Conservation (phyloP, 2,797 vertebrate species). For the Siniperca scherzeri region DNA sequence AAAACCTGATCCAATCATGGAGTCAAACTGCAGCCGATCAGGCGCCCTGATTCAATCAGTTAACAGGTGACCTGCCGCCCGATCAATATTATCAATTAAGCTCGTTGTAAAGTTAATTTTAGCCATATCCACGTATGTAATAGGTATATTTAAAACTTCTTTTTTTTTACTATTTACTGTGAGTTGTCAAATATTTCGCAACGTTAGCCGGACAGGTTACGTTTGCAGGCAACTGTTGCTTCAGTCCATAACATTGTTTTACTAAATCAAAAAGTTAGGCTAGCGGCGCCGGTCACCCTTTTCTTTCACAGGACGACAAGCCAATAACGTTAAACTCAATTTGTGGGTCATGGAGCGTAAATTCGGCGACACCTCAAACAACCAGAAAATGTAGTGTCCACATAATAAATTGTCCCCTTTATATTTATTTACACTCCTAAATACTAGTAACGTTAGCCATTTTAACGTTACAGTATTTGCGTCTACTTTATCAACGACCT, state of each 20-base stretch:
- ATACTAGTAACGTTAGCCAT: background rate
- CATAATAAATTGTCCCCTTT: background rate
- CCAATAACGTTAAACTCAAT: too few species aligned
- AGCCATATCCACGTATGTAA: background rate
- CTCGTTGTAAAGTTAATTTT: fast-evolving
- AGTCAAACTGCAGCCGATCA: background rate
- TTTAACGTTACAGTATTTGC: too few species aligned
- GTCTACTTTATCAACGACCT: background rate
- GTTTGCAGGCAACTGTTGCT: background rate
- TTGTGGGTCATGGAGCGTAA: fast-evolving
- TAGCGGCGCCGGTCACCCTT: background rate
- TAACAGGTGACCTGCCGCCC: background rate
- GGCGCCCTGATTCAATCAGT: constrained; percentile 56
- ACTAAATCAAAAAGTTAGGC: background rate
- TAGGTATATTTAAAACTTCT: background rate
- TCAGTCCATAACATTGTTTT: background rate
- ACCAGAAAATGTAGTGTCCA: too few species aligned
- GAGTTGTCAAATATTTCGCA: too few species aligned
- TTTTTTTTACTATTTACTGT: background rate
- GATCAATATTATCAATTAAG: background rate
- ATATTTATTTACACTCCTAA: background rate
- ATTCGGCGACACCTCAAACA: background rate
- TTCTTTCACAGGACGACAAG: background rate
- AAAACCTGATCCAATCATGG: constrained; percentile 31
- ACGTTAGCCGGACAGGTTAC: background rate